Base-by-base conservation (phyloP, 64 coral and sea anemone genomes). In the Anthopleura sola region DNA sequence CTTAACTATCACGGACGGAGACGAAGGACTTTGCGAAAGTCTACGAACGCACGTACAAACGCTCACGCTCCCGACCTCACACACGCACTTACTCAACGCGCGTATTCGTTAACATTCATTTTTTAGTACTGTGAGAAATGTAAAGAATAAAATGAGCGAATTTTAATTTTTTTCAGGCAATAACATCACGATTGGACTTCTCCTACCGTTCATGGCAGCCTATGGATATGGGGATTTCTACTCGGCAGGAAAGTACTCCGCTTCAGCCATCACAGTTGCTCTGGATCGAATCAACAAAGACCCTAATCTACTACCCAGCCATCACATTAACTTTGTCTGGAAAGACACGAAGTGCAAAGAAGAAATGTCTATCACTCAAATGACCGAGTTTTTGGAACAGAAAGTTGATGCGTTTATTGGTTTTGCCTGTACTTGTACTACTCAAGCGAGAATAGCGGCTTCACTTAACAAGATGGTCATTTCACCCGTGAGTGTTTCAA, bases 391-490 rank as follows among this genome's bases (percentile, higher is more conserved):
- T 17, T 81, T 83, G 53, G 84, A 91, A 32, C 89, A 47, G 46
- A 76, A 55, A 75, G 96, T 98, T 33, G 84, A 94, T 38, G 96
- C 81, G 2, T 92, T 98, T 38, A 98, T 98, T 48, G 97, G 97
- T 0, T 87, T 94, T 28, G 97, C 89, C 2, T 99, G 97, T 49
- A 78, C 85, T 24, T 99, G 97, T 39, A 74, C 51, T 4, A 92
- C 68, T 0, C 93, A 94, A 48, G 97, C 93, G 17, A 37, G 97
- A 24, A 68, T 99, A 54, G 97, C 97, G 5, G 93, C 89, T 37
- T 56, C 97, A 0, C 44, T 99, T 29, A 94, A 92, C 88, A 68
- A 95, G 38, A 93, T 92, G 7, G 68, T 92, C 56, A 94, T 99
- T 29, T 99, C 97, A 4, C 86, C 88, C 51, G 97, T 99, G 88